phyloP scores from a whole-genome alignment of 2,113 vertebrate genomes.

The Phycodurus eques region DNA sequence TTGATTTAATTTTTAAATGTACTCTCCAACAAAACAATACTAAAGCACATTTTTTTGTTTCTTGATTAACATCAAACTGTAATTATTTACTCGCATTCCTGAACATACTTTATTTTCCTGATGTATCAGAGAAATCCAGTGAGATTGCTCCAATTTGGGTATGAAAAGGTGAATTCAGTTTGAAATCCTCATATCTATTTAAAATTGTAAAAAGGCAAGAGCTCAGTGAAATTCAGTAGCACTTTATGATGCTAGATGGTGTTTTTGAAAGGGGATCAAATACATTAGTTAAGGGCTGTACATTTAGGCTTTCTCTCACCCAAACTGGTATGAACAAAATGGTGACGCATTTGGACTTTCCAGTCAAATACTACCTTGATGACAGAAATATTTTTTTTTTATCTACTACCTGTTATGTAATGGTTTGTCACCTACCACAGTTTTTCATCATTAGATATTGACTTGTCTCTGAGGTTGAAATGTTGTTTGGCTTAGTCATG shows the following conservation, averaged over 20 bases:
- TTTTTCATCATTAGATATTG: slow-evolving; percentile 22
- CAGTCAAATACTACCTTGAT: neutral
- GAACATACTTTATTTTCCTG: too few species aligned
- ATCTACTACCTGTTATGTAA: neutral
- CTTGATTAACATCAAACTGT: too few species aligned
- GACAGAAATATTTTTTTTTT: neutral
- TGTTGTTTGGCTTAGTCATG: slow-evolving; percentile 10
- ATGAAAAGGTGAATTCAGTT: neutral
- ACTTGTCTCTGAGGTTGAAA: slow-evolving; percentile 29
- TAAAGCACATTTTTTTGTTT: too few species aligned
- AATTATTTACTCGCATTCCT: too few species aligned
- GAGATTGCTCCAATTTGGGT: neutral
- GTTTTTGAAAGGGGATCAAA: neutral
- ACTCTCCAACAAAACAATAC: too few species aligned
- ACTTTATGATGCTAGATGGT: neutral
- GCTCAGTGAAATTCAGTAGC: neutral
- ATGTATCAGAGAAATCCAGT: neutral
- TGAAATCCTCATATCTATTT: neutral
- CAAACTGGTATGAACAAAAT: neutral
- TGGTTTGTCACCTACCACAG: neutral
- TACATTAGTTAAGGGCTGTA: neutral
- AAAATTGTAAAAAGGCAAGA: neutral
- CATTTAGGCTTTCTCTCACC: neutral
- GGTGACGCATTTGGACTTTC: neutral
- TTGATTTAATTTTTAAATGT: too few species aligned